Evolutionary conservation across 1,140 invertebrate genomes (phyloP).

Genomic region (Gyrodactylus bullatarudis): DNA sequence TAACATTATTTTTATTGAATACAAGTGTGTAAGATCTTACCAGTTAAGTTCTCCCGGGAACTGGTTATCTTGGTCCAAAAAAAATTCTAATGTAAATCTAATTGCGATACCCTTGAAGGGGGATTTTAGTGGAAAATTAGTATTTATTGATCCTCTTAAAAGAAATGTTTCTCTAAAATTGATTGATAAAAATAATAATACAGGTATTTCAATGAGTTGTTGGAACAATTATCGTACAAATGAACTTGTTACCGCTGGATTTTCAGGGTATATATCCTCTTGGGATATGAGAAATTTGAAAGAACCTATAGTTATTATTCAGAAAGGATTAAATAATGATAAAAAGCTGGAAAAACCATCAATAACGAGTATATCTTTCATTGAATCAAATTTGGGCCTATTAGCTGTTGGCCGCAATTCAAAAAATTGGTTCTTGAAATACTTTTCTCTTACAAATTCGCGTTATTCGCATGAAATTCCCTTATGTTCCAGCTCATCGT

Average conservation of each 20-base stretch:
- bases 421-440: background rate
- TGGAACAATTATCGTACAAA: background rate
- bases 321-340: background rate
- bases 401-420: background rate
- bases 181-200: background rate
- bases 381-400: background rate
- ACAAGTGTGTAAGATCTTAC: background rate
- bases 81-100: background rate
- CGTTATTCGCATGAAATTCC: background rate
- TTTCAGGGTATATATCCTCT: background rate
- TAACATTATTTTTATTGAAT: background rate
- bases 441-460: background rate
- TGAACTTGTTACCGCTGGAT: background rate
- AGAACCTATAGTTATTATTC: background rate
- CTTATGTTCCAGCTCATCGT: background rate
- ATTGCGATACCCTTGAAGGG: background rate
- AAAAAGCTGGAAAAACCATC: background rate
- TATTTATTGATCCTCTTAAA: background rate
- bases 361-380: background rate
- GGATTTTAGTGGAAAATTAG: background rate
- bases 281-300: background rate
- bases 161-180: background rate
- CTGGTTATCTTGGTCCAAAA: background rate
- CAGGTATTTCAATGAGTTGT: background rate
- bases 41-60: background rate